phyloP scores from a whole-genome alignment of 2,113 vertebrate genomes.

The Seriola rivoliana region DNA sequence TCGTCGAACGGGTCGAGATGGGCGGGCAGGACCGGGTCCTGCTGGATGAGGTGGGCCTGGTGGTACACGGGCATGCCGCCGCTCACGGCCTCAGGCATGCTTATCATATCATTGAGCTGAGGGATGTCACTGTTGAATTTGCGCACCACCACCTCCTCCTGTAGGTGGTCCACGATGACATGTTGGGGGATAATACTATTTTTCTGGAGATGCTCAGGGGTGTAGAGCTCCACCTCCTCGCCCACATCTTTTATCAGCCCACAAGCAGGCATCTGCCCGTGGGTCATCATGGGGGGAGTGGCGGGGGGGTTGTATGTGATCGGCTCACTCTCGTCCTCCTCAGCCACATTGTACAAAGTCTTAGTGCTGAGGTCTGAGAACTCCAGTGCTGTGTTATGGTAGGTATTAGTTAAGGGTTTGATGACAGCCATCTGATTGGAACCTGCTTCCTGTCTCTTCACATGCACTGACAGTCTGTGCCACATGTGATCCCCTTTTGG shows the following conservation, averaged over 20 bases:
- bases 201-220: slow-evolving; percentile 82
- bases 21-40: slow-evolving; percentile 84
- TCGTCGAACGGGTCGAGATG: slow-evolving; percentile 83
- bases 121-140: slow-evolving; percentile 82
- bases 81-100: slow-evolving; percentile 75
- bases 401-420: slow-evolving; percentile 97
- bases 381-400: slow-evolving; percentile 90
- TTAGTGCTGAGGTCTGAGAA: slow-evolving; percentile 95
- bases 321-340: slow-evolving; percentile 88
- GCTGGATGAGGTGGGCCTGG: slow-evolving; percentile 80
- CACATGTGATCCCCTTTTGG: slow-evolving; percentile 96
- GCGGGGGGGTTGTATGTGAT: slow-evolving; percentile 84
- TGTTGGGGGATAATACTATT: slow-evolving; percentile 83
- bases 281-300: slow-evolving; percentile 89
- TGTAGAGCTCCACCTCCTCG: slow-evolving; percentile 85
- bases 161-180: slow-evolving; percentile 84
- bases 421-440: slow-evolving; percentile 99
- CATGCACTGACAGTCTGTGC: slow-evolving; percentile 99
- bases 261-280: slow-evolving; percentile 80
- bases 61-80: slow-evolving; percentile 79
- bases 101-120: slow-evolving; percentile 83
- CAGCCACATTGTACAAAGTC: slow-evolving; percentile 92
- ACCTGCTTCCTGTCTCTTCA: slow-evolving; percentile 95
- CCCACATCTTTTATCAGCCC: slow-evolving; percentile 73
- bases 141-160: slow-evolving; percentile 83